Conservation (phyloP, 2,113 vertebrate genomes). For the Chunga burmeisteri region DNA sequence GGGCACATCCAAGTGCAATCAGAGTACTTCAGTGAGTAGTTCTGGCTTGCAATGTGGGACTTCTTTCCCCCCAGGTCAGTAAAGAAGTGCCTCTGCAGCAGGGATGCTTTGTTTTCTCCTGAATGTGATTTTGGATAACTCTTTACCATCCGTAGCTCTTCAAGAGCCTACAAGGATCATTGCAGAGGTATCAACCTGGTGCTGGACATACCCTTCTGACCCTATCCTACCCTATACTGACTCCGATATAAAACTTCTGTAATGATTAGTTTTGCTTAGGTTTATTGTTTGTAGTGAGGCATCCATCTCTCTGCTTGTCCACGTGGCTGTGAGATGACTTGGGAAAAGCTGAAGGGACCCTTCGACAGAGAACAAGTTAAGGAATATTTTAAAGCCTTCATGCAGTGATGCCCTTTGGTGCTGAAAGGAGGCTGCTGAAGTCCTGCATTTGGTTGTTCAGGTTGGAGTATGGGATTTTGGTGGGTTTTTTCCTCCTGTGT, state of each 20-base stretch:
- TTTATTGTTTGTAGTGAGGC: neutral
- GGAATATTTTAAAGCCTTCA: neutral
- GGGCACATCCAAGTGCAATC: neutral
- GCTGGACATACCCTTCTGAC: neutral
- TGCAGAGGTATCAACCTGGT: neutral
- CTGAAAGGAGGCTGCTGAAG: neutral
- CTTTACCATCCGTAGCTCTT: accelerated
- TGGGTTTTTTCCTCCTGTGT: accelerated
- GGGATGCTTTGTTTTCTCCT: neutral
- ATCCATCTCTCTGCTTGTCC: neutral
- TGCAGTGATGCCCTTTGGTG: neutral
- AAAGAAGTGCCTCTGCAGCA: neutral
- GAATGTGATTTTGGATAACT: neutral
- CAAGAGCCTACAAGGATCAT: accelerated
- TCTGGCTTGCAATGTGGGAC: neutral
- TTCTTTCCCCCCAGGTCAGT: neutral
- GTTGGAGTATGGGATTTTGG: neutral
- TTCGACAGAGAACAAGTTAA: neutral
- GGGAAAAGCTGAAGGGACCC: neutral
- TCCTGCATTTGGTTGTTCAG: neutral
- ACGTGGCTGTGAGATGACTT: accelerated
- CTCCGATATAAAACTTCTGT: neutral
- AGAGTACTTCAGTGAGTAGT: neutral
- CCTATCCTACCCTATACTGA: neutral
- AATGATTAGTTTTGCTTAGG: accelerated